Percentiles rank a stretch among this genome's conserved stretches.
These are phyloP conservation scores for Gymnodraco acuticeps DNA, from an alignment of 2,797 vertebrate species.

Conservation along the genomic window DNA sequence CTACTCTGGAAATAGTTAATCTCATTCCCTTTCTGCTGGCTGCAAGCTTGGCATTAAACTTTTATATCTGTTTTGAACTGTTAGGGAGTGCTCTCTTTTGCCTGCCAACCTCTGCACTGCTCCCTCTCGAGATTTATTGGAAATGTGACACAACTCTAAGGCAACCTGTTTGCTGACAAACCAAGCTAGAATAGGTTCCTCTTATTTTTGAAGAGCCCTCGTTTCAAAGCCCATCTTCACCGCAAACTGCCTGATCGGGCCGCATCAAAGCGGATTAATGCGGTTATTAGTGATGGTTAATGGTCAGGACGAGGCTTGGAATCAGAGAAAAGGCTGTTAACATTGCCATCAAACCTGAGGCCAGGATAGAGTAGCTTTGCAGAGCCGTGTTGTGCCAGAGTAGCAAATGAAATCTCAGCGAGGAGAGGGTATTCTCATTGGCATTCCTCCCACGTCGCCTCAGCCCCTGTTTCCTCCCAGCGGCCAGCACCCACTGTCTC, in stretches of 20 bases:
- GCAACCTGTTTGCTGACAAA: constrained; percentile 51
- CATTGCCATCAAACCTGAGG: constrained; percentile 51
- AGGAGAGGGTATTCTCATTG: constrained; percentile 72
- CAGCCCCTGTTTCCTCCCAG: constrained; percentile 66
- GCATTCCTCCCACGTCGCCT: constrained; percentile 75
- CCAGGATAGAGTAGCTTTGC: constrained; percentile 54
- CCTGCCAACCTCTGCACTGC: constrained; percentile 61
- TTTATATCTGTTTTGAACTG: constrained; percentile 81
- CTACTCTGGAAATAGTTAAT: constrained; percentile 76
- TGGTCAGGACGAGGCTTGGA: constrained; percentile 40
- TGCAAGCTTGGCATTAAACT: constrained; percentile 78
- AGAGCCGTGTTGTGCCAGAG: constrained; percentile 40
- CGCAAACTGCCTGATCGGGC: neutral
- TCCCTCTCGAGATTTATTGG: constrained; percentile 57
- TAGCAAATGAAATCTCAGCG: constrained; percentile 64
- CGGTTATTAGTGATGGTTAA: constrained; percentile 48
- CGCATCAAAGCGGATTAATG: constrained; percentile 51
- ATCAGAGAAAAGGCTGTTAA: constrained; percentile 54
- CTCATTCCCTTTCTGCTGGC: constrained; percentile 68
- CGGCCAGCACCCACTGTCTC: constrained; percentile 67
- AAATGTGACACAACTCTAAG: constrained; percentile 48
- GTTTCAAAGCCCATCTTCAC: constrained; percentile 4
- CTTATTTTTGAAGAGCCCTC: constrained; percentile 26
- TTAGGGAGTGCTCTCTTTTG: constrained; percentile 49
- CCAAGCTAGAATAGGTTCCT: constrained; percentile 24